Evolutionary conservation across 1,140 invertebrate genomes (phyloP), one percentile per base, ranked within the genome.

Genomic region (Magallana angulata): DNA sequence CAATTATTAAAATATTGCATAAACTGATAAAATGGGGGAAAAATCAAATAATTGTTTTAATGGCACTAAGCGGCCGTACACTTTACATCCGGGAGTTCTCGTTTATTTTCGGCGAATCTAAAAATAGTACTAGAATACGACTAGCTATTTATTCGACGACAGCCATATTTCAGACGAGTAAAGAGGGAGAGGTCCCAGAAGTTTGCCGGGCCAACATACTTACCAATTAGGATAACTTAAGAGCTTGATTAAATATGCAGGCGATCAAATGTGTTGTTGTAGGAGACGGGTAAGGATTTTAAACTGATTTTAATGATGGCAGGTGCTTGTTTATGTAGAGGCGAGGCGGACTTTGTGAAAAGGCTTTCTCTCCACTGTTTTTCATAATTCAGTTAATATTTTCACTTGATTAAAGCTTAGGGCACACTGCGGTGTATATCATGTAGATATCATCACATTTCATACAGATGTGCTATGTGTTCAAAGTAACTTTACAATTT

Each of bases 201-300:
- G 62, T 36, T 76, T 76, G 85, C 57, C 57, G 76, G 60, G 59
- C 71, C 59, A 57, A 57, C 59, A 60, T 62, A 59, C 57, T 84
- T 84, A 76, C 24, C 68, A 12, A 8, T 24, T 84, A 82, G 56
- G 62, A 58, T 58, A 85, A 14, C 81, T 85, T 24, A 76, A 82
- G 24, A 48, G 85, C 16, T 62, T 59, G 18, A 71, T n/a, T 58
- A 82, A 85, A 48, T 57, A 89, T 89, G 88, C 88, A 89, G 80
- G 88, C 88, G 57, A 89, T 89, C 62, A 89, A 89, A 83, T 89
- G 88, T 89, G 88, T 89, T 68, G 88, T 89, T 30, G 88, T 89
- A 5, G 88, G 88, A 64, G 88, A 89, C 84, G 88, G 88, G 88
- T 89, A 82, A 89, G 88, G 87, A 16, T 16, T 82, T n/a, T 82